Conservation (phyloP, 2,888 invertebrate genomes). For the Zygogramma bicolorata region DNA sequence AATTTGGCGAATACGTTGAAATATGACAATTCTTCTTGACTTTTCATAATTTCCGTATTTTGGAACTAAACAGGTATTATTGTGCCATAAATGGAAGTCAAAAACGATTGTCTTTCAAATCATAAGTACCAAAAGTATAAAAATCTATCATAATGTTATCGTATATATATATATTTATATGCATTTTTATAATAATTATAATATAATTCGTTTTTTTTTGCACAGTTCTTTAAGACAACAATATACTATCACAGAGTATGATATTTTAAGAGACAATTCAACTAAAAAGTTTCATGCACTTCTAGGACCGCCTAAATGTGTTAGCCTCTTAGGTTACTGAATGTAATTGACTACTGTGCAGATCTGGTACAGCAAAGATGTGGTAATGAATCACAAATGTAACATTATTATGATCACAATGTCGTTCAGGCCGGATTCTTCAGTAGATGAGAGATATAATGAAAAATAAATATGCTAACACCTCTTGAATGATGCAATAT, state of each 20-base stretch:
- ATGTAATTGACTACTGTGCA: slow-evolving; percentile 48
- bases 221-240: slow-evolving; percentile 47
- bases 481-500: too few species aligned
- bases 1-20: background rate
- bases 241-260: slow-evolving; percentile 48
- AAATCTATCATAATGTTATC: slow-evolving; percentile 41
- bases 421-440: too few species aligned
- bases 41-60: slow-evolving; percentile 22
- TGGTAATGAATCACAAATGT: slow-evolving; percentile 28
- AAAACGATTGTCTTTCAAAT: slow-evolving; percentile 35
- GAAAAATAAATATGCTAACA: too few species aligned
- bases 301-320: slow-evolving; percentile 37
- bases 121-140: slow-evolving; percentile 37
- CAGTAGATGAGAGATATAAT: too few species aligned
- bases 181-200: slow-evolving; percentile 38
- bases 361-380: slow-evolving; percentile 24
- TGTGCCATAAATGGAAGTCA: slow-evolving; percentile 36
- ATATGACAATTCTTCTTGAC: slow-evolving; percentile 29
- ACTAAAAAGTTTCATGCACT: slow-evolving; percentile 39
- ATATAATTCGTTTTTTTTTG: slow-evolving; percentile 46
- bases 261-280: slow-evolving; percentile 44
- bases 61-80: slow-evolving; percentile 27
- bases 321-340: slow-evolving; percentile 48
- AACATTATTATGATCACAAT: slow-evolving; percentile 24
- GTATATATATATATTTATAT: slow-evolving; percentile 46